These are phyloP conservation scores for Sarotherodon lohbergeri DNA, from an alignment of 2,113 vertebrate species.

Conservation along the genomic window DNA sequence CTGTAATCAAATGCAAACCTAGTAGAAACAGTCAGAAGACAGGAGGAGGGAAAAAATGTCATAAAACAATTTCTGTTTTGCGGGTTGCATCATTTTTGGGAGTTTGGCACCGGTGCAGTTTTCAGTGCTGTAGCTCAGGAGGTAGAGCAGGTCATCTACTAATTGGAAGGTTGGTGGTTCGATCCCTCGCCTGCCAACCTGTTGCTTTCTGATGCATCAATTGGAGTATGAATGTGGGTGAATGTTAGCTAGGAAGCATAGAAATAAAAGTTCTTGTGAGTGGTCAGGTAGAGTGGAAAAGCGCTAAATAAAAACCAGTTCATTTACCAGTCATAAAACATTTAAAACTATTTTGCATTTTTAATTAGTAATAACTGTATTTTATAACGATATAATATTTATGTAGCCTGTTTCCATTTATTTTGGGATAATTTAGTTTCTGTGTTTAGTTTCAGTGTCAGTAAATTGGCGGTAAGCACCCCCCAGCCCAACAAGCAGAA, in stretches of 20 bases:
- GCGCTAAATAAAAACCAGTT: background rate
- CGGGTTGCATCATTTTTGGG: background rate
- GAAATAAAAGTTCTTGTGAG: rapidly evolving
- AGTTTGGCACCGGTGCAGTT: background rate
- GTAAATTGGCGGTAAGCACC: background rate
- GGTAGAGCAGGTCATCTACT: background rate
- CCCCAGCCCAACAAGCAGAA: background rate
- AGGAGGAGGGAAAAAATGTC: background rate
- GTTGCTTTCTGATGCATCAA: background rate
- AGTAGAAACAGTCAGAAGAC: background rate
- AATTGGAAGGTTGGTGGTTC: background rate
- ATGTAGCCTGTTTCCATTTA: background rate
- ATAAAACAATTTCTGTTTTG: background rate
- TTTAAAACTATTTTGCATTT: background rate
- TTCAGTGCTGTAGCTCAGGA: background rate
- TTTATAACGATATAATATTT: background rate
- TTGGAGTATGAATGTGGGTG: background rate
- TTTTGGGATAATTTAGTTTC: background rate
- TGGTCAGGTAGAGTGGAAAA: background rate
- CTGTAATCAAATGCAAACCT: background rate
- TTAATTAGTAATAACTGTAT: background rate
- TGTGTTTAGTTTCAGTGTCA: background rate
- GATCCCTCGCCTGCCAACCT: background rate
- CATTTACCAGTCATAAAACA: background rate
- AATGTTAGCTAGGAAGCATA: background rate